Base-by-base conservation (phyloP, 2,797 vertebrate genomes). In the Knipowitschia caucasica region DNA sequence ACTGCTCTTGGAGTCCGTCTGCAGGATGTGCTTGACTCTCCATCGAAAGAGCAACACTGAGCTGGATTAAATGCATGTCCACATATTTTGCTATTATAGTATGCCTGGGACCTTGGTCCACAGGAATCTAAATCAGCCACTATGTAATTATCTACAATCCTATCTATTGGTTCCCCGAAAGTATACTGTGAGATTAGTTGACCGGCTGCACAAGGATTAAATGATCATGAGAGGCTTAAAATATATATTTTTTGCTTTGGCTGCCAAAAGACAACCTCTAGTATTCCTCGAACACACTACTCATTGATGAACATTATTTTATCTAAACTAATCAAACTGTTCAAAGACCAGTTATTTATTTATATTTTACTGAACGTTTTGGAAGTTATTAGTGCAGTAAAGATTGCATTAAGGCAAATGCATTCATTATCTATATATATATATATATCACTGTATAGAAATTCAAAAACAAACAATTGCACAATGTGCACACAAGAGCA, bases 201-300 rank as follows among this genome's bases (percentile, higher is more conserved):
- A 72, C 45, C 74, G 82, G 78, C 69, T 85, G 73, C 71, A 77
- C 75, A 58, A 78, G 82, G 85, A 89, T 89, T 89, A 87, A 68
- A 69, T 65, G 71, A 82, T 83, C 72, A 80, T 75, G 71, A 39
- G 46, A 53, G 82, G 79, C 75, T 86, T 84, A 86, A 83, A 84
- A 82, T 70, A 67, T 66, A 78, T 78, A 51, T 79, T 83, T 76
- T 29, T 73, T 62, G 71, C 62, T 56, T 75, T 60, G 53, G 55
- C 72, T 75, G 69, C 70, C 71, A 81, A 88, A 82, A 81, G 67
- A 64, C 70, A 74, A 74, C 66, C 67, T 81, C 67, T 54, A 78
- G 62, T 62, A 73, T 85, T 86, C 71, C 78, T 75, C 82, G 59
- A 75, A 81, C 57, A 82, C 33, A 33, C 12, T 49, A 33, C 23